These are phyloP conservation scores for Chrysolina oricalcia DNA, from an alignment of 2,888 invertebrate species.

Conservation along the genomic window DNA sequence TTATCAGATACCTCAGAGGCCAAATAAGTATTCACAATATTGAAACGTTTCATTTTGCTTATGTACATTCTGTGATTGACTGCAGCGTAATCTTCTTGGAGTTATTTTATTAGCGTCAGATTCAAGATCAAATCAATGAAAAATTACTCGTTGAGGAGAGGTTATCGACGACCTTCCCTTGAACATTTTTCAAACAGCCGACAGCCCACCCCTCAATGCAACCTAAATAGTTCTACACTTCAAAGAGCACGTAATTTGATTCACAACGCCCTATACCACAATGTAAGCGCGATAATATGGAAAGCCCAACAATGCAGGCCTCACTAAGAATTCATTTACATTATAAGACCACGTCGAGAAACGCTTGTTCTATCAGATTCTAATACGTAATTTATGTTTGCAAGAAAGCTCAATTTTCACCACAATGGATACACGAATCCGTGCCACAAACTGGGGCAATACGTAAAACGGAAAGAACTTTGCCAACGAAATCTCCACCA, in stretches of 20 bases:
- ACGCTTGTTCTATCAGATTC: neutral
- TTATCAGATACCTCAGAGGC: no score
- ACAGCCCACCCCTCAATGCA: neutral
- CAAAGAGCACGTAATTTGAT: slow-evolving; percentile 17
- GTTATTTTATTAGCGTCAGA: no score
- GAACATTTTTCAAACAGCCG: neutral
- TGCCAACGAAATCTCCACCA: no score
- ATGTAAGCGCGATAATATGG: neutral
- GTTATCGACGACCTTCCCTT: no score
- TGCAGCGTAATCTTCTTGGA: no score
- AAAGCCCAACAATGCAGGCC: neutral
- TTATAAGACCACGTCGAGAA: neutral
- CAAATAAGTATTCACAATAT: no score
- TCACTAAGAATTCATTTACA: slow-evolving; percentile 1
- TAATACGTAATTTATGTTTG: neutral
- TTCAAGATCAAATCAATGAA: no score
- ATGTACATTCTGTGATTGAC: no score
- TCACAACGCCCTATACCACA: neutral
- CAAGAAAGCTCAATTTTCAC: neutral
- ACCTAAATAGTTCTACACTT: neutral
- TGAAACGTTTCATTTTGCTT: no score
- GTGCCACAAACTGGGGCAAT: neutral
- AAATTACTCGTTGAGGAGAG: no score
- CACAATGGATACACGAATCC: neutral
- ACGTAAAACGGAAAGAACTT: neutral